Evolutionary conservation across 1,140 invertebrate species (phyloP).

Genomic region (Cephus cinctus): DNA sequence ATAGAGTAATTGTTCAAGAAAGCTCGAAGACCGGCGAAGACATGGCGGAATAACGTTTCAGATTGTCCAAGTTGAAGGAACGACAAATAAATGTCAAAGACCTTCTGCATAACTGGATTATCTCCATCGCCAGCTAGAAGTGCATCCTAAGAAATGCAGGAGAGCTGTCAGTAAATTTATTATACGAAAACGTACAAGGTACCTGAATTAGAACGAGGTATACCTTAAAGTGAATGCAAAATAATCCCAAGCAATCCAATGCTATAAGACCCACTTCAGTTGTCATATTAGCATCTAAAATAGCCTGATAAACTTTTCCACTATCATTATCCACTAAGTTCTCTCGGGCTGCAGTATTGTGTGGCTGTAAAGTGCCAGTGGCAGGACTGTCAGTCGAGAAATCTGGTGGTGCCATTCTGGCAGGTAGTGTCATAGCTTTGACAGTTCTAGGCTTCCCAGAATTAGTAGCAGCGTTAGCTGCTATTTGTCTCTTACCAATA

Average conservation of each 20-base stretch:
- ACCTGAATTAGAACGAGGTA: constrained; percentile 19
- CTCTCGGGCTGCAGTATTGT: constrained; percentile 53
- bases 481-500: constrained; percentile 75
- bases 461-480: constrained; percentile 51
- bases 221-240: constrained; percentile 76
- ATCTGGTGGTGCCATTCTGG: constrained; percentile 73
- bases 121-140: constrained; percentile 69
- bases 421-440: constrained; percentile 75
- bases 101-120: constrained; percentile 73
- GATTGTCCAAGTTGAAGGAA: constrained; percentile 88
- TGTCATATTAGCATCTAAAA: constrained; percentile 84
- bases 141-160: constrained; percentile 51
- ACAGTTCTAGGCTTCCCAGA: constrained; percentile 56
- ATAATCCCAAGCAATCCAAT: constrained; percentile 82
- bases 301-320: constrained; percentile 62
- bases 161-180: constrained; percentile 8
- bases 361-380: constrained; percentile 60
- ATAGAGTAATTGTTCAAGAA: constrained; percentile 90
- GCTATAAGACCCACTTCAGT: constrained; percentile 87
- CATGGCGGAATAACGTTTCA: constrained; percentile 83
- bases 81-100: constrained; percentile 81
- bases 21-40: constrained; percentile 85
- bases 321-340: constrained; percentile 62
- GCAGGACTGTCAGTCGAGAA: constrained; percentile 53
- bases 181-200: background rate